Percentiles rank a stretch among this genome's conserved stretches.
Evolutionary conservation across 2,113 vertebrate genomes (phyloP).

Genomic region (Rhinogobius similis): DNA sequence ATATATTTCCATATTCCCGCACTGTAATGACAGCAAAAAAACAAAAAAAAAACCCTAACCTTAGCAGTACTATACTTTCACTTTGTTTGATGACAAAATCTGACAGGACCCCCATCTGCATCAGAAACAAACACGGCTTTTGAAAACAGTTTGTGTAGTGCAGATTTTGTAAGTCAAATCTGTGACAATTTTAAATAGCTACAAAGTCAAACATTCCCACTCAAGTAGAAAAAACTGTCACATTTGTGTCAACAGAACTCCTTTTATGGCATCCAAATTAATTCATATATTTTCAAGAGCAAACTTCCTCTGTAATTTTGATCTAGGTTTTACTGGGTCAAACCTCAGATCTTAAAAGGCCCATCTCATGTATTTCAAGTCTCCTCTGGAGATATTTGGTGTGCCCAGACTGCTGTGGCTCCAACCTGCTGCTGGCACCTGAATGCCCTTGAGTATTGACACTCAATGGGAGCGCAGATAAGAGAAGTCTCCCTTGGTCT

Average conservation of each 20-base stretch:
- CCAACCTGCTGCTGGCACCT: conserved; percentile 25
- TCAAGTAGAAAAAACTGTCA: conserved; percentile 18
- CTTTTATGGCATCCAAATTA: conserved; percentile 23
- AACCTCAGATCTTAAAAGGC: conserved; percentile 13
- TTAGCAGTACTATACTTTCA: not conserved
- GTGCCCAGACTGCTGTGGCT: conserved; percentile 30
- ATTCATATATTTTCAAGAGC: conserved; percentile 7
- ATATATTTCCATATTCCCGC: no score
- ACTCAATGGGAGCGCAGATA: conserved; percentile 48
- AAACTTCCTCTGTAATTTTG: conserved; percentile 9
- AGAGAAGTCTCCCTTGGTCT: conserved; percentile 43
- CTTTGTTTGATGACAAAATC: not conserved
- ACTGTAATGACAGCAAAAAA: not conserved
- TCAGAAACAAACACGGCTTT: not conserved
- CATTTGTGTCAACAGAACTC: conserved; percentile 38
- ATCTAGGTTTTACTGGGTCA: not conserved
- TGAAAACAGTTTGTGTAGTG: not conserved
- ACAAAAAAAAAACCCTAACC: no score
- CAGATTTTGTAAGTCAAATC: not conserved
- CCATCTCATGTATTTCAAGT: conserved; percentile 36
- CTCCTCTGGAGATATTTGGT: conserved; percentile 28
- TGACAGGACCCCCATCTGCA: not conserved
- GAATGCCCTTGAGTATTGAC: conserved; percentile 55
- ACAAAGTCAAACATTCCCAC: conserved; percentile 10
- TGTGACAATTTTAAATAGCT: conserved; percentile 11